Conservation (phyloP, 2,113 vertebrate genomes). For the Vulpes lagopus region DNA sequence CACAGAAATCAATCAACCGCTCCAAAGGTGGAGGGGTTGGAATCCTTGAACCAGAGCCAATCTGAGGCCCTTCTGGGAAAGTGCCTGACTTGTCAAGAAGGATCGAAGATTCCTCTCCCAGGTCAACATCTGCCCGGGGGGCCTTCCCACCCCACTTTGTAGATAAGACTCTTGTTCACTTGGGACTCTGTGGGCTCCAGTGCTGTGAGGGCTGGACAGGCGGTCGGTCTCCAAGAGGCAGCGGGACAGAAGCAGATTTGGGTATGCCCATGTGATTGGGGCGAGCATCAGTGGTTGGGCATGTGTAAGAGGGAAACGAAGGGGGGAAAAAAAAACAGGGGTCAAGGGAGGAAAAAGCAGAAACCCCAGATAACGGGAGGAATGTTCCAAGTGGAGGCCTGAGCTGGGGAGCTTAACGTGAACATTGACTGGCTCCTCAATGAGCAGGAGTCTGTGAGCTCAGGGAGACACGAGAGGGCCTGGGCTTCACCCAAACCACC, state of each 20-base stretch:
- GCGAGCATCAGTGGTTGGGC: accelerated
- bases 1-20: not conserved
- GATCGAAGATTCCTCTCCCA: not conserved
- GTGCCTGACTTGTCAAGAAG: not conserved
- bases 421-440: accelerated
- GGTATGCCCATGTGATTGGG: accelerated
- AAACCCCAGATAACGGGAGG: not conserved
- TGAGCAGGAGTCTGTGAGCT: not conserved
- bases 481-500: not conserved
- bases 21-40: not conserved
- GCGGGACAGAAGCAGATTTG: not conserved
- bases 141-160: not conserved
- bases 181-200: not conserved
- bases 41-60: not conserved
- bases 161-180: not conserved
- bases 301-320: not conserved
- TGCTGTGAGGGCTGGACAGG: not conserved
- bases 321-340: not conserved
- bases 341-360: not conserved
- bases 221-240: not conserved
- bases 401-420: accelerated
- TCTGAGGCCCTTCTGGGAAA: not conserved
- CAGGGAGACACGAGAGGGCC: not conserved
- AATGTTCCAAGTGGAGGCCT: not conserved
- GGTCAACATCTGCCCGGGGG: not conserved